phyloP scores from a whole-genome alignment of 2,797 vertebrate genomes.

The Nannoperca obscura region DNA sequence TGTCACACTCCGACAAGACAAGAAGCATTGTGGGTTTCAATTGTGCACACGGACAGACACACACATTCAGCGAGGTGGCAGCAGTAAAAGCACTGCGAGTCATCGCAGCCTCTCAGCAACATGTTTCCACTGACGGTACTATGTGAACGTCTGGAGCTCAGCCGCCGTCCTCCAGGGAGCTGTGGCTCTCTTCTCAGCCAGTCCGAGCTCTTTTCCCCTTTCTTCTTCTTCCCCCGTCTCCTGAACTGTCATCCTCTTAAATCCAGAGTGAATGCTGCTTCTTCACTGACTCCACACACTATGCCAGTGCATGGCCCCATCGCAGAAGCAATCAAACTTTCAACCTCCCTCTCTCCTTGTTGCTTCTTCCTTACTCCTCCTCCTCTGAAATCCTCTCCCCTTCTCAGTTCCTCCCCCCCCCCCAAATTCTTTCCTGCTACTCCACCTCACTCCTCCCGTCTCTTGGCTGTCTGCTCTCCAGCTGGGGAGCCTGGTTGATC shows the following conservation, averaged over 20 bases:
- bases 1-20: slow-evolving; percentile 52
- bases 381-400: slow-evolving; percentile 37
- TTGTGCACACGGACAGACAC: slow-evolving; percentile 15
- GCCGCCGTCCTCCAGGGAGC: slow-evolving; percentile 40
- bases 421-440: slow-evolving; percentile 53
- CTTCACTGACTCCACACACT: slow-evolving; percentile 45
- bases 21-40: slow-evolving; percentile 48
- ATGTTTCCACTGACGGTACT: slow-evolving; percentile 73
- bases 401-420: slow-evolving; percentile 35
- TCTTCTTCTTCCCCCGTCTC: slow-evolving; percentile 51
- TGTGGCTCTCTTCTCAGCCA: slow-evolving; percentile 36
- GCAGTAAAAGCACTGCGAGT: slow-evolving; percentile 32
- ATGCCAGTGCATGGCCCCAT: slow-evolving; percentile 46
- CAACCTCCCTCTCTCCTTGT: slow-evolving; percentile 65
- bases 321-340: slow-evolving; percentile 69
- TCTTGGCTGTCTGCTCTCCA: slow-evolving; percentile 43
- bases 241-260: slow-evolving; percentile 65
- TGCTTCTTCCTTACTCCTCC: slow-evolving; percentile 45
- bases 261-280: slow-evolving; percentile 49
- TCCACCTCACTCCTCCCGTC: slow-evolving; percentile 32
- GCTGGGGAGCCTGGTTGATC: slow-evolving; percentile 55
- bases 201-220: slow-evolving; percentile 29
- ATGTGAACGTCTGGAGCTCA: slow-evolving; percentile 68
- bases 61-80: slow-evolving; percentile 9
- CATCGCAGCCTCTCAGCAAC: slow-evolving; percentile 76